Evolutionary conservation across 2,797 vertebrate species (phyloP).

Genomic region (Nannoperca obscura): DNA sequence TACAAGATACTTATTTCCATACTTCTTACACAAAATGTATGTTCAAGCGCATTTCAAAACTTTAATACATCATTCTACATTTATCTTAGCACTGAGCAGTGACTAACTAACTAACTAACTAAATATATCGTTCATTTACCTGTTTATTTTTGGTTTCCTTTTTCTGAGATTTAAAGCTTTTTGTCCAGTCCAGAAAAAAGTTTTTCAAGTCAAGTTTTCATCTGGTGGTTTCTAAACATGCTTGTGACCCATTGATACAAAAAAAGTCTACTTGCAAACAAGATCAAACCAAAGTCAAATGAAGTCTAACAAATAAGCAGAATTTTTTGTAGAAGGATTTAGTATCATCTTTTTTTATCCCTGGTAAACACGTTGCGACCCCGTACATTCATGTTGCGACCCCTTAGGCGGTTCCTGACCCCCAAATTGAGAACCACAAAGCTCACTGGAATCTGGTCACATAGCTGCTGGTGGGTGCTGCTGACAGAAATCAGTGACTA

Average conservation of each 20-base stretch:
- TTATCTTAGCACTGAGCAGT: slow-evolving; percentile 1
- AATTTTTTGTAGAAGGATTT: background rate
- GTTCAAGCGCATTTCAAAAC: background rate
- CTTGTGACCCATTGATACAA: background rate
- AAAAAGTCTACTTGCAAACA: background rate
- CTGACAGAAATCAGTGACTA: slow-evolving; percentile 28
- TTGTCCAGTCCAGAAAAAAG: too few relatives aligned
- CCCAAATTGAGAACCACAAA: background rate
- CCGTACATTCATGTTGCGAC: background rate
- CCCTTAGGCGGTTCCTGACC: background rate
- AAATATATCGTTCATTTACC: background rate
- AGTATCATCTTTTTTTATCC: background rate
- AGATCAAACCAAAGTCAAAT: background rate
- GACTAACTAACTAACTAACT: background rate
- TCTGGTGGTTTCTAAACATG: too few relatives aligned
- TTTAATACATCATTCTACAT: background rate
- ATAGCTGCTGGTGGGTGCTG: slow-evolving; percentile 19
- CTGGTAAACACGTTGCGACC: background rate
- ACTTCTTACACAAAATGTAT: background rate
- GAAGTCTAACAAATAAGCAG: background rate
- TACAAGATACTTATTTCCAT: background rate
- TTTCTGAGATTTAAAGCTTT: background rate
- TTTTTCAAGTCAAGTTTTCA: too few relatives aligned
- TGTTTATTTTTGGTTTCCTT: background rate
- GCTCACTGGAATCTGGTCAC: slow-evolving; percentile 12